Evolutionary conservation across 2,888 invertebrate species (phyloP).

Genomic region (Polyploca ridens): DNA sequence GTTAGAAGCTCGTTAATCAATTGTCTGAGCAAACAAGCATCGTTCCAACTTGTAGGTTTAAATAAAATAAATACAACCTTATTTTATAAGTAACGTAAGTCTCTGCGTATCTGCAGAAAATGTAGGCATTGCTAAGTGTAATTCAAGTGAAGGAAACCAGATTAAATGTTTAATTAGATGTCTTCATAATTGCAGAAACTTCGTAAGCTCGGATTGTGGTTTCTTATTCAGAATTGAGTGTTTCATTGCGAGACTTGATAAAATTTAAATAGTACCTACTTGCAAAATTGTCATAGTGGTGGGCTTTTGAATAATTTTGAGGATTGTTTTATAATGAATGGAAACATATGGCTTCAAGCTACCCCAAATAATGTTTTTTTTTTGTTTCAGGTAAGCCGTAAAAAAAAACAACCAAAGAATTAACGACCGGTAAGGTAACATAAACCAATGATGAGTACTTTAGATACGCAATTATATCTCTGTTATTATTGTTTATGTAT

Average conservation of each 20-base stretch:
- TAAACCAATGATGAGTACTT: neutral
- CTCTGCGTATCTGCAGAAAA: slow-evolving; percentile 2
- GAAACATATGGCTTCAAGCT: too few species aligned
- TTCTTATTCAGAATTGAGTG: slow-evolving; percentile 23
- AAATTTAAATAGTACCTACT: slow-evolving; percentile 28
- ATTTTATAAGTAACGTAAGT: neutral
- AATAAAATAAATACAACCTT: neutral
- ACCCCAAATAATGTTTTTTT: neutral
- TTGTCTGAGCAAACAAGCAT: neutral
- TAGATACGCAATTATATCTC: too few species aligned
- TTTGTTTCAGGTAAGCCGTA: slow-evolving; percentile 4
- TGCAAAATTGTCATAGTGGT: slow-evolving; percentile 25
- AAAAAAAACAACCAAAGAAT: neutral
- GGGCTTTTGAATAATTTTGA: slow-evolving; percentile 33
- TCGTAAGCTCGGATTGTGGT: slow-evolving; percentile 39
- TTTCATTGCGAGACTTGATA: slow-evolving; percentile 29
- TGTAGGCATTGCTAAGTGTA: slow-evolving; percentile 26
- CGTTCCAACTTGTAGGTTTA: neutral
- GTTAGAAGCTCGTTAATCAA: too few species aligned
- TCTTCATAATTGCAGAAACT: slow-evolving; percentile 42
- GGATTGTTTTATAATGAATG: neutral
- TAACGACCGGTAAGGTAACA: neutral
- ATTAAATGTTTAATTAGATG: slow-evolving; percentile 39
- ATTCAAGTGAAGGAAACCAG: slow-evolving; percentile 32
- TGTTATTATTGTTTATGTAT: too few species aligned